A percentile compares a stretch with the other conserved stretches of the same genome.
phyloP scores from a whole-genome alignment of 2,888 invertebrate genomes.

The Rugalucina vietnamica region DNA sequence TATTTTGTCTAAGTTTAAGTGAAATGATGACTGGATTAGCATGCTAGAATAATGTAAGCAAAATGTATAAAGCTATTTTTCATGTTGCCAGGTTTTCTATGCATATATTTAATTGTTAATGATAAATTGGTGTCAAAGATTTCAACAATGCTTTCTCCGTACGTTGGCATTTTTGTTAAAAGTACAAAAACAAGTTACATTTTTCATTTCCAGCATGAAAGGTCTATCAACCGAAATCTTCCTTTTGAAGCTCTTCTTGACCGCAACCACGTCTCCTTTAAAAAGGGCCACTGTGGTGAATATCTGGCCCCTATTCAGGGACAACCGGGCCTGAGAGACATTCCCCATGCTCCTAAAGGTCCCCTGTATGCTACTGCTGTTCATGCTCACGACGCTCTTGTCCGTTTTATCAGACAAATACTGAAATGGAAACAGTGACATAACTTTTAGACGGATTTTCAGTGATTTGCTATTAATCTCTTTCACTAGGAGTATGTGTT shows the following conservation, averaged over 20 bases:
- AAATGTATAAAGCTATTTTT: no score
- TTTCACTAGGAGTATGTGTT: no score
- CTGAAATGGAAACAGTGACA: constrained; percentile 19
- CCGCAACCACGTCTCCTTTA: constrained; percentile 72
- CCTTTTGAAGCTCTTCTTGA: constrained; percentile 73
- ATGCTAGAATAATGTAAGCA: no score
- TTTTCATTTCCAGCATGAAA: constrained; percentile 75
- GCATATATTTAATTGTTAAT: no score
- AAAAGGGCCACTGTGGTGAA: constrained; percentile 72
- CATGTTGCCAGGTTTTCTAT: no score
- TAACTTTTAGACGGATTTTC: no score
- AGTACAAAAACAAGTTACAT: constrained; percentile 65
- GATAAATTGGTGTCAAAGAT: no score
- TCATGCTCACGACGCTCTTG: constrained; percentile 37
- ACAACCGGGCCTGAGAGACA: constrained; percentile 26
- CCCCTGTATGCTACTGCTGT: constrained; percentile 32
- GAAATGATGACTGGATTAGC: no score
- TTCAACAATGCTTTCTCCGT: no score
- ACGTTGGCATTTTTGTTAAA: not conserved
- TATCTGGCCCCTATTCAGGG: constrained; percentile 33
- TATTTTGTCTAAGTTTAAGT: no score
- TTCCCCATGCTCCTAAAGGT: constrained; percentile 39
- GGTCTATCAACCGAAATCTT: constrained; percentile 72
- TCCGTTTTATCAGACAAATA: constrained; percentile 18
- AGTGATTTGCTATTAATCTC: no score